Evolutionary conservation across 2,113 vertebrate species (phyloP), one percentile per base, ranked within the genome.

Genomic region (Actenoides hombroni): DNA sequence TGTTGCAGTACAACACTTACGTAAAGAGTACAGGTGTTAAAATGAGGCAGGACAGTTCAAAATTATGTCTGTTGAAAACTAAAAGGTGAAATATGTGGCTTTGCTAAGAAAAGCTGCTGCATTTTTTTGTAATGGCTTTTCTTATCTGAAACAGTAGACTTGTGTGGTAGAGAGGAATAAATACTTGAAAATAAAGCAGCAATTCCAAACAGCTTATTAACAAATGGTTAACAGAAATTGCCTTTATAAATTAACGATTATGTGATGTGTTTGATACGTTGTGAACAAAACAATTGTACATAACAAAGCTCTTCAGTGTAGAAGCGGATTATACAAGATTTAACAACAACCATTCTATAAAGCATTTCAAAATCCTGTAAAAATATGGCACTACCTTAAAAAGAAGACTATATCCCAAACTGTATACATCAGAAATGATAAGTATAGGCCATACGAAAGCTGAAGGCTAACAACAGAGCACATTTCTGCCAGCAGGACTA

Each of bases 71-170:
- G 26, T 23, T 81, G 35, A 94, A 94, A 97, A 90, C 15, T 76
- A 46, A 31, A 91, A 83, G 61, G 75, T 87, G 56, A 95, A 88
- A 83, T 77, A 67, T 11, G 39, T 28, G 75, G 18, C 56, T 92
- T 94, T 77, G 94, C 24, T 69, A 74, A 73, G 85, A 67, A 81
- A 48, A 77, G 9, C n/a, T 89, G 44, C 40, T 94, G 64, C n/a
- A 37, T 26, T 94, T 97, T 97, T 81, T 86, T 85, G 31, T 73
- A 88, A 92, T 69, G 44, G 20, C 37, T 96, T 64, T 94, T 75
- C 90, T 94, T 97, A 70, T 91, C 89, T 94, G 51, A 92, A 97
- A 91, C 65, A 95, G n/a, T 70, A 86, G 49, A 53, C 48, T 29
- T 87, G n/a, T 11, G 12, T 16, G 28, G 29, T 68, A 90, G n/a